Evolutionary conservation across 2,888 invertebrate species (phyloP), one percentile per base, ranked within the genome.

Genomic region (Incurvaria masculella): DNA sequence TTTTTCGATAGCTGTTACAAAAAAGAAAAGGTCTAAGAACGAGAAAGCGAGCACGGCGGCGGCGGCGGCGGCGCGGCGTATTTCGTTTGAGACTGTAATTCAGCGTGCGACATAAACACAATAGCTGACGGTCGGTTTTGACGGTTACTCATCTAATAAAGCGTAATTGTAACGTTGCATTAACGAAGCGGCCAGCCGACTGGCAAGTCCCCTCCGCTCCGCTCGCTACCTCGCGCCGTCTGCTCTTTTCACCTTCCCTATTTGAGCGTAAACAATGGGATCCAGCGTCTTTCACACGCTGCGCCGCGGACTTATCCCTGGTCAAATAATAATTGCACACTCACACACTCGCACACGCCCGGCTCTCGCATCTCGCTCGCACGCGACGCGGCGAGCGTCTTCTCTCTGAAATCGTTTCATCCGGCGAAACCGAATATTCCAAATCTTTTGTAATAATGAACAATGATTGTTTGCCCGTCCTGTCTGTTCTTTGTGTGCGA

Each of bases 361-460:
- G 56, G 3, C 14, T 6, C 33, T 33, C 33, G 14, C 33, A 33
- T 74, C 72, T 63, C 69, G 46, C 65, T 74, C 68, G 54, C 68
- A 65, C 75, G 56, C 23, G 14, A 14, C 14, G 23, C 14, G n/a
- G n/a, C 68, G 66, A 68, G 16, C 67, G n/a, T 68, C 61, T 64
- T 72, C 62, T 69, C 65, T 33, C 64, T 64, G 57, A 65, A 70
- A 68, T 66, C 69, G 72, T 75, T 74, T 74, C 75, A 78, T 76
- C 69, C 69, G 70, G 70, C 72, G 74, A 76, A 74, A 70, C 72
- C 69, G 69, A 76, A 74, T 72, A 74, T 74, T 71, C 66, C 67
- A 73, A 71, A 73, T 66, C 78, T 75, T 76, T 78, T 78, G 75
- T 78, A 72, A 74, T 73, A 76, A 78, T 75, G 74, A 75, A 76